These are phyloP conservation scores for Cephalopterus ornatus DNA, from an alignment of 2,113 vertebrate genomes.

Conservation along the genomic window DNA sequence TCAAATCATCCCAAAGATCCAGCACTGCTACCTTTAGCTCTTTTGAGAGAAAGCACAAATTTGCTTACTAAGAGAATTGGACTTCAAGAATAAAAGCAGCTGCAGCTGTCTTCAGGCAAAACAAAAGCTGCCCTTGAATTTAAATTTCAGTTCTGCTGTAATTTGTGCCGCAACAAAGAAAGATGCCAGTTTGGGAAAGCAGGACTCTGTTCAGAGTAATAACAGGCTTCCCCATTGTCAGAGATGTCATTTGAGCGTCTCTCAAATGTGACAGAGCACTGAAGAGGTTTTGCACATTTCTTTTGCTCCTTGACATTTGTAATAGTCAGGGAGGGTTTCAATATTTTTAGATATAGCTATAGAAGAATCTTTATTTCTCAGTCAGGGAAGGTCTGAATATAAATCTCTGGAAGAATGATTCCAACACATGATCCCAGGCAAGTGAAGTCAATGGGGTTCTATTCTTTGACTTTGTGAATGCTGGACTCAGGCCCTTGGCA, in stretches of 20 bases:
- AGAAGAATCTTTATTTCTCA: background rate
- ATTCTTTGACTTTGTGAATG: background rate
- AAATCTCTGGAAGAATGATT: background rate
- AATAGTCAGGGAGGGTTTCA: background rate
- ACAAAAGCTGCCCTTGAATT: conserved; percentile 62
- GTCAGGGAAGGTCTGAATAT: background rate
- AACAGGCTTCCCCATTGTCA: conserved; percentile 62
- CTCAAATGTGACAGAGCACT: conserved; percentile 8
- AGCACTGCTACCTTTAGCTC: conserved; percentile 28
- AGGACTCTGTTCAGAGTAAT: conserved; percentile 45
- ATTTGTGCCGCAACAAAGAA: conserved; percentile 41
- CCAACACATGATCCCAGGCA: background rate
- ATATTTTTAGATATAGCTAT: background rate
- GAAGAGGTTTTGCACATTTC: background rate
- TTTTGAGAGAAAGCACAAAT: conserved; percentile 13
- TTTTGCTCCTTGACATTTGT: background rate
- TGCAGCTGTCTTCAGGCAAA: conserved; percentile 59
- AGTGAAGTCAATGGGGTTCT: background rate
- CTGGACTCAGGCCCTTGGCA: background rate
- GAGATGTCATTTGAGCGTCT: background rate
- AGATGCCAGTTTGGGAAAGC: conserved; percentile 53
- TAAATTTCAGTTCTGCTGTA: conserved; percentile 41
- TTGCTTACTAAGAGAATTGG: conserved; percentile 56
- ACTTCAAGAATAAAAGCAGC: conserved; percentile 49
- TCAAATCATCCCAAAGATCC: background rate